These are phyloP conservation scores for Daboia siamensis DNA, from an alignment of 2,113 vertebrate species.

Conservation along the genomic window DNA sequence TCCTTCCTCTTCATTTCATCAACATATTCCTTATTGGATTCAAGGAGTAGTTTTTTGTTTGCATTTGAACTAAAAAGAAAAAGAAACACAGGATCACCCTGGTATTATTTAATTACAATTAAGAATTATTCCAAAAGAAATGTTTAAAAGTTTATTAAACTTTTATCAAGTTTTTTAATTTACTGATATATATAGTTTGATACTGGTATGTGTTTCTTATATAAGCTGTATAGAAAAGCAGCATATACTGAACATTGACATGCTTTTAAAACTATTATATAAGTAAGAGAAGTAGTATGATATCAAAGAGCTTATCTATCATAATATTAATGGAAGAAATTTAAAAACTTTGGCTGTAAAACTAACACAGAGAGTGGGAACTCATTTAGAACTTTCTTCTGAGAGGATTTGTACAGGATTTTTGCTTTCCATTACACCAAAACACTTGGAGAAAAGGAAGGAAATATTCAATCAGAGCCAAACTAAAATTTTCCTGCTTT, in stretches of 20 bases:
- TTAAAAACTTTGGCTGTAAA: neutral
- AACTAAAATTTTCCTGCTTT: neutral
- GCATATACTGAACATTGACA: neutral
- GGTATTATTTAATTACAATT: neutral
- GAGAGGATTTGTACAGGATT: neutral
- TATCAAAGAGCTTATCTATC: rapidly evolving
- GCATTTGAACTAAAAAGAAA: neutral
- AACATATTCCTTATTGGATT: neutral
- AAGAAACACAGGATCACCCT: too few relatives aligned
- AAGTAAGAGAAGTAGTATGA: neutral
- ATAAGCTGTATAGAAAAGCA: neutral
- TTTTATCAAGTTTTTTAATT: neutral
- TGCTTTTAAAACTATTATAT: neutral
- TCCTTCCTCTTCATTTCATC: neutral
- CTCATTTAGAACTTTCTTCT: neutral
- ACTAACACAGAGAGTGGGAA: neutral
- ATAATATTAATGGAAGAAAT: neutral
- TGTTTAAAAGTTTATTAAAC: neutral
- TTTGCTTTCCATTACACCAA: neutral
- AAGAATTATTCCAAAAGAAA: neutral
- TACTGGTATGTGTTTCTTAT: neutral
- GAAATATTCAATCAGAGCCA: slow-evolving; percentile 25
- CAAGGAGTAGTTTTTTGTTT: neutral
- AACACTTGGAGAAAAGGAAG: neutral
- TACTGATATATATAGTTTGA: neutral